phyloP scores from a whole-genome alignment of 2,888 invertebrate species.

The Adelphocoris suturalis region DNA sequence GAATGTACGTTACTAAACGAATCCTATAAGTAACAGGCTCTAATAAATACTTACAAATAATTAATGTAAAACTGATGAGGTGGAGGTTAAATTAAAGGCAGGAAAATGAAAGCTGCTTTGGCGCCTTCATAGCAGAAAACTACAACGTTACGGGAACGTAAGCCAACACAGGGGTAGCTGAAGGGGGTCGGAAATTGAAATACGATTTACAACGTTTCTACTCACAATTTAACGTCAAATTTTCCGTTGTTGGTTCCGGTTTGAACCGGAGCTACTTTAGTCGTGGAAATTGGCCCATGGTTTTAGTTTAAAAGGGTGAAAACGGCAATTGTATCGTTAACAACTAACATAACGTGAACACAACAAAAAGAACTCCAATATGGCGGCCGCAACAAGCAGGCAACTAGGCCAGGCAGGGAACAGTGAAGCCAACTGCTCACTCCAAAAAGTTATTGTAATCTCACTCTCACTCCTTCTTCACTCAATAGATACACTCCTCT shows the following conservation, averaged over 20 bases:
- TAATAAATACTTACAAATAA: neutral
- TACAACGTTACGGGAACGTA: neutral
- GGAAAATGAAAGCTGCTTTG: constrained; percentile 17
- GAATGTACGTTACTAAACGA: too few relatives aligned
- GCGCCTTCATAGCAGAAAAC: constrained; percentile 24
- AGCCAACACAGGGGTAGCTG: constrained; percentile 12
- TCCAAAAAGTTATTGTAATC: too few relatives aligned
- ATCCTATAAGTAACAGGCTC: neutral
- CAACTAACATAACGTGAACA: constrained; percentile 50
- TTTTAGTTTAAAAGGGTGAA: neutral
- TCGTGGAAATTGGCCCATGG: constrained; percentile 35
- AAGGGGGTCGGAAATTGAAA: neutral
- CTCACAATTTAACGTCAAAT: constrained; percentile 8
- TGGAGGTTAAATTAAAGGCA: neutral
- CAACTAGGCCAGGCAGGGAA: constrained; percentile 10
- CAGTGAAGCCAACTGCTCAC: neutral
- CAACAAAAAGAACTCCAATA: constrained; percentile 46
- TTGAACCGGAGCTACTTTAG: constrained; percentile 26
- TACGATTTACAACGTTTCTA: neutral
- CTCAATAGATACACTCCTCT: too few relatives aligned
- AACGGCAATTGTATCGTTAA: neutral
- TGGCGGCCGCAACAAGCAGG: constrained; percentile 23
- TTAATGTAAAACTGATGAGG: neutral
- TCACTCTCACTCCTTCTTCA: neutral
- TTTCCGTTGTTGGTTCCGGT: neutral